Conservation (phyloP, 2,797 vertebrate genomes). For the Crypturellus tataupa region DNA sequence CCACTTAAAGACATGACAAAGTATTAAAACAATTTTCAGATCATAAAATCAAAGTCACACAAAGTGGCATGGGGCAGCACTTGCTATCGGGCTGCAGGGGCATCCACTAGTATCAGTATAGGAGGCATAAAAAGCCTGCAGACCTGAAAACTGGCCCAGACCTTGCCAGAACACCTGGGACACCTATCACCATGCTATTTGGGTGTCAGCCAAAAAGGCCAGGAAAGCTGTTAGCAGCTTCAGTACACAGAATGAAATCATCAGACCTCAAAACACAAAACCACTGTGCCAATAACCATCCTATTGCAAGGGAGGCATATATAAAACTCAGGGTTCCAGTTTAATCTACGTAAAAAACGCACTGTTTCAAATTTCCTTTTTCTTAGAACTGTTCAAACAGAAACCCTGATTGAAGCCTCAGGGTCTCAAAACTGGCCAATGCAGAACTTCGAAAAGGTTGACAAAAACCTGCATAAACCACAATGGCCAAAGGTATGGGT, state of each 20-base stretch:
- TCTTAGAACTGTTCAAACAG: neutral
- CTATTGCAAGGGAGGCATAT: neutral
- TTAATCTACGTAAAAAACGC: neutral
- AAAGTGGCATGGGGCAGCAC: neutral
- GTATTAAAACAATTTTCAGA: neutral
- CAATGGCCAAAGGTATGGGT: neutral
- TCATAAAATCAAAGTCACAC: neutral
- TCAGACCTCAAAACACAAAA: fast-evolving
- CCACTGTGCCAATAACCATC: neutral
- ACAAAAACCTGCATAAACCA: neutral
- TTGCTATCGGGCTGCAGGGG: neutral
- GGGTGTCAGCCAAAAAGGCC: neutral
- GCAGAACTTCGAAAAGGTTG: neutral
- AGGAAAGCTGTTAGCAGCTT: neutral
- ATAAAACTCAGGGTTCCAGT: neutral
- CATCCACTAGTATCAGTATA: neutral
- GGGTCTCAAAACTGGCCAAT: neutral
- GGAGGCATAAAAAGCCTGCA: neutral
- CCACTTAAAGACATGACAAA: neutral
- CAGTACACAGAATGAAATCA: neutral
- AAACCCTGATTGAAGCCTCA: neutral
- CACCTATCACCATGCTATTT: neutral
- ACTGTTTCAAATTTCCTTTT: neutral
- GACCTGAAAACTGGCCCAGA: neutral
- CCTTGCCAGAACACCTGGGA: neutral